These are phyloP conservation scores for Nanger granti DNA, from an alignment of 2,113 vertebrate species.

Conservation along the genomic window DNA sequence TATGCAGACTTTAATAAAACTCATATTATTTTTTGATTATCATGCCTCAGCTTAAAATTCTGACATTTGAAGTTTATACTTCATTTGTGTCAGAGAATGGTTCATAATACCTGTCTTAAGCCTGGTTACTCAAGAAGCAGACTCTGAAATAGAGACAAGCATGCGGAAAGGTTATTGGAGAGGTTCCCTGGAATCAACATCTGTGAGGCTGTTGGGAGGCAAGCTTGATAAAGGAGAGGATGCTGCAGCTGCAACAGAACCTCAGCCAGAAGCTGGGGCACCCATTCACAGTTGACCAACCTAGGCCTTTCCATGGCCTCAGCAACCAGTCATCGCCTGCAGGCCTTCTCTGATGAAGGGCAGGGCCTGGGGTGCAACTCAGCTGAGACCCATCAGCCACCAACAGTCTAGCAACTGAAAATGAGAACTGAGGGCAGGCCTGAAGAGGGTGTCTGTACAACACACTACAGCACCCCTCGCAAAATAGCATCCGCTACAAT, in stretches of 20 bases:
- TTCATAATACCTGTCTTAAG: neutral
- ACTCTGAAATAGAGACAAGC: neutral
- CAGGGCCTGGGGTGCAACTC: neutral
- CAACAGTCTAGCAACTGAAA: neutral
- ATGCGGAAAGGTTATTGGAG: neutral
- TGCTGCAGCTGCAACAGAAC: neutral
- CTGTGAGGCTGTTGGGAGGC: fast-evolving
- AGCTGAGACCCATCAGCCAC: neutral
- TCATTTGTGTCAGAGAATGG: neutral
- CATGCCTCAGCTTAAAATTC: neutral
- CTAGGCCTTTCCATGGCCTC: neutral
- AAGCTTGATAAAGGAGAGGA: neutral
- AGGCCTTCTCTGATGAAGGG: neutral
- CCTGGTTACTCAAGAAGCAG: neutral
- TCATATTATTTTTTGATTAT: neutral
- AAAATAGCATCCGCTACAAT: neutral
- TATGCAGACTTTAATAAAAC: neutral
- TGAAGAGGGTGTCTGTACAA: neutral
- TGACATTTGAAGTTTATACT: neutral
- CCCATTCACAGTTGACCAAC: neutral
- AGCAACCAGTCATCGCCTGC: neutral
- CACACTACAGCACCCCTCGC: neutral
- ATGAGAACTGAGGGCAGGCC: neutral
- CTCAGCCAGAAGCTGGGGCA: neutral
- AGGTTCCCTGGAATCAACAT: neutral